phyloP scores from a whole-genome alignment of 2,888 invertebrate species.

The Lasioglossum marginatum region DNA sequence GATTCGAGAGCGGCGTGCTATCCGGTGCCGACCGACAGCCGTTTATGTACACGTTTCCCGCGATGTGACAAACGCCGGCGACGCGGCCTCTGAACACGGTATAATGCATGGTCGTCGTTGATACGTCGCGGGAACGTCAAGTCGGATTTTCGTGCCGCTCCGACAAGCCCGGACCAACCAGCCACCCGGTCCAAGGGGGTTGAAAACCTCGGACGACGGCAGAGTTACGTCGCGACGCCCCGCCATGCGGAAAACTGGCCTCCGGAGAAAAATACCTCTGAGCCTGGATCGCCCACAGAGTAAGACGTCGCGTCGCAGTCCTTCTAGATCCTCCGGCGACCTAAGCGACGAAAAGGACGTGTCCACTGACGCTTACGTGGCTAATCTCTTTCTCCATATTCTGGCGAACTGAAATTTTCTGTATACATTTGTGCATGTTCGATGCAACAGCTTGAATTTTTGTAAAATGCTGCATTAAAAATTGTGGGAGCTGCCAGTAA shows the following conservation, averaged over 20 bases:
- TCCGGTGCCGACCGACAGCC: constrained; percentile 62
- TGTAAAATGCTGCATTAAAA: neutral
- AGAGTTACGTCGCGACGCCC: constrained; percentile 4
- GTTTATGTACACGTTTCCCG: constrained; percentile 66
- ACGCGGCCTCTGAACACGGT: constrained; percentile 44
- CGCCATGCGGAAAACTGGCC: neutral
- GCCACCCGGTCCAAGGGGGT: neutral
- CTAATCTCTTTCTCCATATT: neutral
- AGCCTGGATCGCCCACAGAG: neutral
- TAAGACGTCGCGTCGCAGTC: neutral
- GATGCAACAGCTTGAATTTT: neutral
- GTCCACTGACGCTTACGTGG: neutral
- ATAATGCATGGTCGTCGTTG: constrained; percentile 60
- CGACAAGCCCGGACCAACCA: neutral
- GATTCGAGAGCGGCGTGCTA: constrained; percentile 55
- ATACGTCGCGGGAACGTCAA: constrained; percentile 68
- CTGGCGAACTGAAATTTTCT: neutral
- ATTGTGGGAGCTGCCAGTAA: neutral
- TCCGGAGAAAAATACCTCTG: neutral
- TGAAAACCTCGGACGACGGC: neutral
- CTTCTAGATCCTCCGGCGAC: neutral
- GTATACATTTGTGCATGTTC: neutral
- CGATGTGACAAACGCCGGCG: constrained; percentile 67
- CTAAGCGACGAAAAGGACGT: neutral
- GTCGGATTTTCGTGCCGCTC: constrained; percentile 57